Percentiles rank a stretch among this genome's conserved stretches.
These are phyloP conservation scores for Meteorus colon DNA, from an alignment of 2,888 invertebrate genomes.

Conservation along the genomic window DNA sequence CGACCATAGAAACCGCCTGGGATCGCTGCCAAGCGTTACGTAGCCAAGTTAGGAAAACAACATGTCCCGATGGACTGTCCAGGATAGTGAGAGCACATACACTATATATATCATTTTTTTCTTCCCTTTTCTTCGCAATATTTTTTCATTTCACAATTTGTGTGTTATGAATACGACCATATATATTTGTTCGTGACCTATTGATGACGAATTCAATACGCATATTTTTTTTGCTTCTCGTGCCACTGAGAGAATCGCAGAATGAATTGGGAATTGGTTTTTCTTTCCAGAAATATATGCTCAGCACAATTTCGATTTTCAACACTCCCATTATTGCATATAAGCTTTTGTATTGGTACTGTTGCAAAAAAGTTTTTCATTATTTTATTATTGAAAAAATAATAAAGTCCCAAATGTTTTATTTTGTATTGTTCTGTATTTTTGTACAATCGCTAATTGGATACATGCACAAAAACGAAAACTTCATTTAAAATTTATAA, in stretches of 20 bases:
- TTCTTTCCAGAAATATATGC: neutral
- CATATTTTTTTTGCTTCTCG: neutral
- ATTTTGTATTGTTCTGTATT: neutral
- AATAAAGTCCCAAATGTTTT: neutral
- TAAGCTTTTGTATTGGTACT: neutral
- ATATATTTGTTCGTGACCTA: neutral
- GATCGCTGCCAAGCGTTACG: slow-evolving; percentile 39
- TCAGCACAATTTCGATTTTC: neutral
- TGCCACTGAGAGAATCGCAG: neutral
- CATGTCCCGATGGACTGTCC: slow-evolving; percentile 30
- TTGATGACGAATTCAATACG: slow-evolving; percentile 9
- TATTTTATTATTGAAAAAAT: neutral
- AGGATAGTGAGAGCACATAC: neutral
- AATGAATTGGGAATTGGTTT: slow-evolving; percentile 16
- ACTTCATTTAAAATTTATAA: too few relatives aligned
- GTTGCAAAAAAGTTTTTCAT: neutral
- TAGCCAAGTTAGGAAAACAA: slow-evolving; percentile 37
- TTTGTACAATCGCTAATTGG: neutral
- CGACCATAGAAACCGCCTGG: slow-evolving; percentile 31
- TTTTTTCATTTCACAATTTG: slow-evolving; percentile 7
- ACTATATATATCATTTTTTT: slow-evolving; percentile 10
- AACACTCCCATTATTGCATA: neutral
- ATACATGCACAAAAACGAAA: neutral
- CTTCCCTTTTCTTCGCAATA: neutral
- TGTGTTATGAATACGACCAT: slow-evolving; percentile 16